phyloP scores from a whole-genome alignment of 2,888 invertebrate species.

The Drosophila lacicola region DNA sequence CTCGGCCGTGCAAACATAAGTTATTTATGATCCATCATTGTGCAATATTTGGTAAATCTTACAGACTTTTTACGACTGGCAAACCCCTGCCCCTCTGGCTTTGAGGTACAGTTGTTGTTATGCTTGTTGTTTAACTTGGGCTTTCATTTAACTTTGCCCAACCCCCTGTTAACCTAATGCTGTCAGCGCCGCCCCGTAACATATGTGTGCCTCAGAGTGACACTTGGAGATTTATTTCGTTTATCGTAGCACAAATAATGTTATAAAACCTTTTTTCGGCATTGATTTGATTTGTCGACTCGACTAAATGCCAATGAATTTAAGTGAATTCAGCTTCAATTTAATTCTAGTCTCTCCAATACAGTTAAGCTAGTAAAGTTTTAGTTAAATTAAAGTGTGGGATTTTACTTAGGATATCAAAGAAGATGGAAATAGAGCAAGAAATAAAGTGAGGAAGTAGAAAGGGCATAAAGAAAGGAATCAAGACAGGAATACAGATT shows the following conservation, averaged over 20 bases:
- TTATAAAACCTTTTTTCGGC: constrained; percentile 60
- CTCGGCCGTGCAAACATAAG: constrained; percentile 72
- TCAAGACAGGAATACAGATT: too few relatives aligned
- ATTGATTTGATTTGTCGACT: constrained; percentile 67
- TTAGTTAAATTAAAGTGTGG: not conserved
- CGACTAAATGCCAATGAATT: constrained; percentile 30
- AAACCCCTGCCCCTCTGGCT: not conserved
- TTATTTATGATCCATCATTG: constrained; percentile 84
- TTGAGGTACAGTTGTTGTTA: constrained; percentile 57
- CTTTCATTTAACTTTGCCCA: constrained; percentile 36
- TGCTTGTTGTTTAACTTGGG: constrained; percentile 48
- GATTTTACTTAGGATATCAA: not conserved
- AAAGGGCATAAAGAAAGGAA: not conserved
- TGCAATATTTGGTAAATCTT: constrained; percentile 80
- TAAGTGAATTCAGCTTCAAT: constrained; percentile 47
- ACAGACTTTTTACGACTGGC: constrained; percentile 70
- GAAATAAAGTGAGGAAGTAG: not conserved
- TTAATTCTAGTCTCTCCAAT: constrained; percentile 21
- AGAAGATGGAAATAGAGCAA: not conserved
- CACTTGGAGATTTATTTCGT: constrained; percentile 78
- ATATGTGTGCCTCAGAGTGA: constrained; percentile 68
- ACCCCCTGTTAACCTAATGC: constrained; percentile 16
- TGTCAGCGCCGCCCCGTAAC: constrained; percentile 40
- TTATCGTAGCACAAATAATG: constrained; percentile 74
- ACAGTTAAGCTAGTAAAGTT: not conserved